phyloP scores from a whole-genome alignment of 2,888 invertebrate species.

The Mesorhabditis spiculigera region DNA sequence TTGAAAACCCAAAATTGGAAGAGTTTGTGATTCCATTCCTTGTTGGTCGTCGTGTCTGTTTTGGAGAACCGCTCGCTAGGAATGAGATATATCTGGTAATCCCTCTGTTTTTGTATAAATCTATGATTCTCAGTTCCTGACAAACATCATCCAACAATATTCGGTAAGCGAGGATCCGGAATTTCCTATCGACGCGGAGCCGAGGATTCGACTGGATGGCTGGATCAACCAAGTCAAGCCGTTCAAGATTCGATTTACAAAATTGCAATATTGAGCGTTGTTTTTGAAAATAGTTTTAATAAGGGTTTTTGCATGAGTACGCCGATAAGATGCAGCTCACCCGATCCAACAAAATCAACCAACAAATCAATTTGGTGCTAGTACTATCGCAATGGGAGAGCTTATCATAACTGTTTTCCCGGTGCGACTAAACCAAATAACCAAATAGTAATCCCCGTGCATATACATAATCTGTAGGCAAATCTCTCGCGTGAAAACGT shows the following conservation, averaged over 20 bases:
- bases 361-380: no score
- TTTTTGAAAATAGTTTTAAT: neutral
- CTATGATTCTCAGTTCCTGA: neutral
- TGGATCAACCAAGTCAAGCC: neutral
- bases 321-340: no score
- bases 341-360: no score
- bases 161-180: neutral
- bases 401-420: no score
- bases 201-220: neutral
- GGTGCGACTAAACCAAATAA: no score
- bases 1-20: neutral
- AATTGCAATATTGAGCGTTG: neutral
- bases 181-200: neutral
- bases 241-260: neutral
- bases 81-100: constrained; percentile 1
- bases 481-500: no score
- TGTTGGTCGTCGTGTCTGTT: neutral
- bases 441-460: no score
- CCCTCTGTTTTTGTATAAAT: neutral
- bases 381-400: no score
- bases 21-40: constrained; percentile 4
- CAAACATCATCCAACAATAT: neutral
- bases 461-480: no score
- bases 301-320: neutral
- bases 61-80: constrained; percentile 2